Conservation (phyloP, 2,113 vertebrate species). For the Muscicapa adusta region DNA sequence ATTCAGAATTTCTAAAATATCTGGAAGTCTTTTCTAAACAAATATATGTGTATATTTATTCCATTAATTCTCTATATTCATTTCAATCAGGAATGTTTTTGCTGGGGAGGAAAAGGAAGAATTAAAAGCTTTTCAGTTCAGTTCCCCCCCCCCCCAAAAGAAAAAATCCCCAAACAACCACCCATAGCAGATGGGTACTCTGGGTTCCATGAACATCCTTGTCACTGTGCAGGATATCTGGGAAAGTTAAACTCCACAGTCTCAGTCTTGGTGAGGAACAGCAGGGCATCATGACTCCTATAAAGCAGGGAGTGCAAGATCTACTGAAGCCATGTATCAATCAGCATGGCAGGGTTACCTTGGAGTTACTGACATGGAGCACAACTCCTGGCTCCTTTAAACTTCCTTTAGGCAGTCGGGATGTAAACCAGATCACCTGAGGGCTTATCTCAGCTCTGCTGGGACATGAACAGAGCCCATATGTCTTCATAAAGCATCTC, state of each 20-base stretch:
- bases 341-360: background rate
- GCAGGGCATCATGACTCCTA: background rate
- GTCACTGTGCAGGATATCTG: background rate
- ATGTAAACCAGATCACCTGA: background rate
- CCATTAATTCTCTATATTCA: background rate
- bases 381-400: background rate
- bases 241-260: background rate
- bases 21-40: background rate
- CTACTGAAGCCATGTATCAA: background rate
- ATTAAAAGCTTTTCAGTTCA: background rate
- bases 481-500: background rate
- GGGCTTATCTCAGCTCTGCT: background rate
- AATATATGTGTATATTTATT: background rate
- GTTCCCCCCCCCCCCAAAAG: background rate
- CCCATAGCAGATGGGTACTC: background rate
- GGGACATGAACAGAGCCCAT: background rate
- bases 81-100: background rate
- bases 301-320: background rate
- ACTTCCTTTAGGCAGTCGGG: background rate
- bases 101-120: background rate
- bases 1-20: background rate
- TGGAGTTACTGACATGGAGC: background rate
- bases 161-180: background rate
- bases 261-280: background rate
- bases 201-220: background rate